Base-by-base conservation (phyloP, 2,888 invertebrate species). In the Cheilosia vernalis region DNA sequence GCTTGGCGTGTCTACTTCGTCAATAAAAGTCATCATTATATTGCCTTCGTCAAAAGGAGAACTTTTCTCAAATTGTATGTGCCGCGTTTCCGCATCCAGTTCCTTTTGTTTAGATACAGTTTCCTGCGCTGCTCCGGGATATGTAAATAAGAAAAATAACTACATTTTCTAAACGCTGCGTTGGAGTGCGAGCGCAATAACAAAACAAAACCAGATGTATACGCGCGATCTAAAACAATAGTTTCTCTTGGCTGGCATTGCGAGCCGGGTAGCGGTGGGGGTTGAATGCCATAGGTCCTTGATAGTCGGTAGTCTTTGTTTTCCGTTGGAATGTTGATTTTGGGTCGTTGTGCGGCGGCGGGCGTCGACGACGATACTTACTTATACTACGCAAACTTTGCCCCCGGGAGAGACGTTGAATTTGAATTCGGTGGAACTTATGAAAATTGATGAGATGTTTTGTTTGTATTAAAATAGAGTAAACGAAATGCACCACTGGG, bases 71-170 rank as follows among this genome's bases (percentile, higher is more conserved):
- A 79, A 64, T 64, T 79, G 79, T 72, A 37, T 58, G 21, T 58
- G 37, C 49, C 49, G 56, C 42, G 37, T 37, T 24, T 27, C 40
- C 21, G 58, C 5, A 21, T 37, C 40, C 19, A 49, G 56, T 60
- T 67, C 27, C 76, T 76, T 76, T 67, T 67, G 58, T 58, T 67
- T 76, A 30, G n/a, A n/a, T 42, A 40, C 42, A 60, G 76, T 67
- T 76, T 60, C 13, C 53, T 67, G 37, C 49, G 66, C 63, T 58
- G 37, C 56, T 76, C 40, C 40, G 49, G 49, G 56, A 67, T 51
- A 76, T 76, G 76, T 67, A 67, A 76, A 76, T 67, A 76, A 60
- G 67, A 67, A 56, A 76, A 76, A 76, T 76, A 76, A 76, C 67
- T 76, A 76, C 67, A 76, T 76, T 76, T 67, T 58, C 66, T 58